Conservation (phyloP, 1,140 invertebrate genomes). For the Pseudobourletiella spinata region DNA sequence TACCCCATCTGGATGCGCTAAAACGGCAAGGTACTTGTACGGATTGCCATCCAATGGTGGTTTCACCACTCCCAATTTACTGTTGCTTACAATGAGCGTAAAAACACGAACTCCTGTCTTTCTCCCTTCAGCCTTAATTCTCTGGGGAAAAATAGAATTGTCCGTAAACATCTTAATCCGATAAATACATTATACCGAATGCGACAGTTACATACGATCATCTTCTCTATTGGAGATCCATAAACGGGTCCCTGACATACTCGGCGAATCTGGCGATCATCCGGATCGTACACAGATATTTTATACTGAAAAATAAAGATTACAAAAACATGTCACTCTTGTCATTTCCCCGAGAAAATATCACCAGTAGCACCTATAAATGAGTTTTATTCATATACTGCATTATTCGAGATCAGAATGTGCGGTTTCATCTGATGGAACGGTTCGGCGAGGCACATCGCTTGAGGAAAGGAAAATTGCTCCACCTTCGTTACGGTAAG, state of each 20-base stretch:
- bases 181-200: no score
- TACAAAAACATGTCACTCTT: not conserved
- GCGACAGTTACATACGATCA: slow-evolving; percentile 47
- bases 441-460: not conserved
- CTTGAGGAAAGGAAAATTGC: not conserved
- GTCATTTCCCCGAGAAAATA: no score
- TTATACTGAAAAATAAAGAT: slow-evolving; percentile 20
- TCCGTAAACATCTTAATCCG: no score
- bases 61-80: slow-evolving; percentile 28
- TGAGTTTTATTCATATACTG: slow-evolving; percentile 39
- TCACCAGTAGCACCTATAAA: no score
- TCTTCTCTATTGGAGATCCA: slow-evolving; percentile 48
- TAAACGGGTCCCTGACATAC: slow-evolving; percentile 57
- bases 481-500: not conserved
- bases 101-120: slow-evolving; percentile 9
- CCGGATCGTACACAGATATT: slow-evolving; percentile 23
- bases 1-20: slow-evolving; percentile 53
- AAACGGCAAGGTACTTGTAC: slow-evolving; percentile 54
- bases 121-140: not conserved
- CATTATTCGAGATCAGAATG: slow-evolving; percentile 45
- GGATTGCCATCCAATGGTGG: slow-evolving; percentile 55
- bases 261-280: slow-evolving; percentile 44
- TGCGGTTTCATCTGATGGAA: slow-evolving; percentile 4
- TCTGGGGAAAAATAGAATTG: no score
- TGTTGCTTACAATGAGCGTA: slow-evolving; percentile 8